Base-by-base conservation (phyloP, 2,113 vertebrate genomes). In the Terrapene triunguis region DNA sequence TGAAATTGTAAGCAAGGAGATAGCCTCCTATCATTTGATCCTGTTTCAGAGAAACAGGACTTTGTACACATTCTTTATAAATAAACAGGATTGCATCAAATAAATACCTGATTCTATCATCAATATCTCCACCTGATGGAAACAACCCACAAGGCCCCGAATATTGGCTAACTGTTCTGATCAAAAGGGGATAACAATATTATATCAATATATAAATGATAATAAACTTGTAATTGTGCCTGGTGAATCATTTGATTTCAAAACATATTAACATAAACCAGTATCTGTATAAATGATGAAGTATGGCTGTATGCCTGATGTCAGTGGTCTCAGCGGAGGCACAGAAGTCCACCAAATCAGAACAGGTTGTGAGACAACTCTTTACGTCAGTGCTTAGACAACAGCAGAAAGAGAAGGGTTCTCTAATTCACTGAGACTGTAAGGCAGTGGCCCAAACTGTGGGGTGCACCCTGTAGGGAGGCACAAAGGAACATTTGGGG, bases 11-110 rank as follows among this genome's bases (percentile, higher is more conserved):
- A 90, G 95, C 95, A 95, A n/a, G 93, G 90, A 93, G 92, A 94
- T 89, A 94, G 32, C 32, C 79, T 95, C 90, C 91, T 89, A 93
- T 95, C 51, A 82, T 93, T 97, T 93, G 92, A 95, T 95, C 85
- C 85, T 89, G 87, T 89, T 89, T 82, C 80, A 87, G 62, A 85
- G 89, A 95, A 94, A 95, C 95, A 95, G 92, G 92, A 53, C 80
- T 82, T 87, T 92, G 76, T 93, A 92, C 82, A 6, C 80, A 78
- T 89, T 62, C 92, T 87, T 96, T 88, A 87, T 86, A 89, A 95
- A 89, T 88, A 92, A 97, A 85, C 35, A 80, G 87, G 87, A 24
- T 89, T 62, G 85, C 48, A 88, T 95, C 96, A 87, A 76, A 94
- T 93, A 80, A 0, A 10, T 0, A 0, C 55, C 29, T 95, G 83